Percentiles rank a stretch among this genome's conserved stretches.
phyloP scores from a whole-genome alignment of 2,888 invertebrate genomes.

The Gandaritis pyraliata region DNA sequence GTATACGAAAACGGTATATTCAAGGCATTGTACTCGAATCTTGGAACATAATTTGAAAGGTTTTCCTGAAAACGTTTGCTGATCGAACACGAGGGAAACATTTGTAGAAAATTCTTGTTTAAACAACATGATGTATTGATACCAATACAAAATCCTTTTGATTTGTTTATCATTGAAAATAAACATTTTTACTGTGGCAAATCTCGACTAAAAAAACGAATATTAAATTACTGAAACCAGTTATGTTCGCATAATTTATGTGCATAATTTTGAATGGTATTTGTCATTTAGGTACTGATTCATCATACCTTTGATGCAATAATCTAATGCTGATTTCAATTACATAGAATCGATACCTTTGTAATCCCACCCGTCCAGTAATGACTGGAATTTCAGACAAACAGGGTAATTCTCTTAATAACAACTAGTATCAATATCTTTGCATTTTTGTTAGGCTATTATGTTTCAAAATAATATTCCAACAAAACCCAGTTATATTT shows the following conservation, averaged over 20 bases:
- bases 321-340: slow-evolving; percentile 8
- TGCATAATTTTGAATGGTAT: too few species aligned
- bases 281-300: not conserved
- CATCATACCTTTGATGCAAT: not conserved
- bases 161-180: too few species aligned
- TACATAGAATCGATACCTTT: slow-evolving; percentile 17
- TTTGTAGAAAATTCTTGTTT: not conserved
- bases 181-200: too few species aligned
- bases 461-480: too few species aligned
- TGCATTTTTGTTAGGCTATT: too few species aligned
- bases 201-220: too few species aligned
- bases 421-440: too few species aligned
- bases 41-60: slow-evolving; percentile 6
- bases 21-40: slow-evolving; percentile 14
- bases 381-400: slow-evolving; percentile 36
- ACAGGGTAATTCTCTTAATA: slow-evolving; percentile 18
- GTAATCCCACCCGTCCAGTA: slow-evolving; percentile 11
- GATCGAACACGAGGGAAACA: not conserved
- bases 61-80: slow-evolving; percentile 2
- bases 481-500: too few species aligned
- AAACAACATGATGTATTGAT: not conserved
- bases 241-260: too few species aligned
- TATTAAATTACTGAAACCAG: too few species aligned
- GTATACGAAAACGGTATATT: slow-evolving; percentile 16
- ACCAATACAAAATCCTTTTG: too few species aligned